Evolutionary conservation across 2,113 vertebrate species (phyloP).

Genomic region (Mormyrus lacerda): DNA sequence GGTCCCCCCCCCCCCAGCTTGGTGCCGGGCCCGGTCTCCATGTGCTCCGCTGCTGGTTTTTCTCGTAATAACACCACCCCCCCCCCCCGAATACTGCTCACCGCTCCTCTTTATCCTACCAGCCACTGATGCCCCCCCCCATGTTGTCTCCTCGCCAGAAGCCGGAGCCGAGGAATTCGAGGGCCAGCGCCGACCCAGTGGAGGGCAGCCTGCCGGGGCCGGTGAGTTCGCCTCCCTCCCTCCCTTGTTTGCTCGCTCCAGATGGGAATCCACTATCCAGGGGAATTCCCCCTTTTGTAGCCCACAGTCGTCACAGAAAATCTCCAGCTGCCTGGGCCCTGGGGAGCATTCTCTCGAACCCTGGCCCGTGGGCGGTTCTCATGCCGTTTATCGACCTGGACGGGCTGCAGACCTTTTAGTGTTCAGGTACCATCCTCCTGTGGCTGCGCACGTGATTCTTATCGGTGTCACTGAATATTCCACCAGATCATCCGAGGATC

Average conservation of each 20-base stretch:
- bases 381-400: not conserved
- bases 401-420: not conserved
- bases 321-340: not conserved
- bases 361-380: not conserved
- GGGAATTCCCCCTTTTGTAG: not conserved
- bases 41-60: not conserved
- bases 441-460: not conserved
- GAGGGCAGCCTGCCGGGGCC: conserved; percentile 77
- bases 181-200: conserved; percentile 84
- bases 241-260: conserved; percentile 20
- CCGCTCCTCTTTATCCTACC: not conserved
- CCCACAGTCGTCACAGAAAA: not conserved
- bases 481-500: not conserved
- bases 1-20: not conserved
- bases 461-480: not conserved
- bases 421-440: not conserved
- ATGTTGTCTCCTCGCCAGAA: conserved; percentile 62
- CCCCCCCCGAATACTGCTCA: not conserved
- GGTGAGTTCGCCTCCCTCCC: conserved; percentile 60
- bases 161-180: conserved; percentile 84
- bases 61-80: not conserved
- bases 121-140: not conserved
- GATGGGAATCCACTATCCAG: conserved; percentile 1
- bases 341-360: not conserved
- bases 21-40: not conserved